A percentile compares a stretch with the other conserved stretches of the same genome.
These are phyloP conservation scores for Electrona antarctica DNA, from an alignment of 2,113 vertebrate species.

Conservation along the genomic window DNA sequence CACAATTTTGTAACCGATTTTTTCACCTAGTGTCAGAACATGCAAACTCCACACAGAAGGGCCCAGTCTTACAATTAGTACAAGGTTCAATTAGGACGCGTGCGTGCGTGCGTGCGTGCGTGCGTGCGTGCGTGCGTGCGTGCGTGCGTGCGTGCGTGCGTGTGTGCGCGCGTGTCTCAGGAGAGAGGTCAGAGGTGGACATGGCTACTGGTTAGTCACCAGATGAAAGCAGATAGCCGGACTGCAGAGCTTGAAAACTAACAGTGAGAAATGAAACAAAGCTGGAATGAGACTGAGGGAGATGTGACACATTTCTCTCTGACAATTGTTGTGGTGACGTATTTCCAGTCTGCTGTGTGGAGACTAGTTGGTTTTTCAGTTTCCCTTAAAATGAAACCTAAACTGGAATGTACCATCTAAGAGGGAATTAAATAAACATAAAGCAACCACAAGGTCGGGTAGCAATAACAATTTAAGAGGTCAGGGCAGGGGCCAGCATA, in stretches of 20 bases:
- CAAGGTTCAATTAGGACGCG: no score
- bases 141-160: slow-evolving; percentile 2
- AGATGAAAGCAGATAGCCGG: slow-evolving; percentile 22
- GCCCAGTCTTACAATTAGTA: no score
- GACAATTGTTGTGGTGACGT: slow-evolving; percentile 63
- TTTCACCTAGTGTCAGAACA: no score
- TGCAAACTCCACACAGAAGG: no score
- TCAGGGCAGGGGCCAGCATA: no score
- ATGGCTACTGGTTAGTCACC: not conserved
- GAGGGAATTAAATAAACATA: no score
- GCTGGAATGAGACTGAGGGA: slow-evolving; percentile 44
- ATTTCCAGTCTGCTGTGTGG: slow-evolving; percentile 50
- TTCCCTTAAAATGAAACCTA: no score
- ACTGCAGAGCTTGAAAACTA: slow-evolving; percentile 1
- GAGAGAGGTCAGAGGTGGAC: slow-evolving; percentile 11
- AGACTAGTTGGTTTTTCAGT: no score
- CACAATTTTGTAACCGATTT: no score
- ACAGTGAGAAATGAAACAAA: slow-evolving; percentile 13
- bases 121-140: slow-evolving; percentile 2
- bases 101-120: slow-evolving; percentile 1
- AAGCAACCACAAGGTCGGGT: no score
- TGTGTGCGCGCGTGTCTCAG: slow-evolving; percentile 13
- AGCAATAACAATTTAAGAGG: no score
- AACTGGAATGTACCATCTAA: no score
- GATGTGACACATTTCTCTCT: slow-evolving; percentile 44